Evolutionary conservation across 2,888 invertebrate genomes (phyloP), one percentile per base, ranked within the genome.

Genomic region (Phlogophora meticulosa): DNA sequence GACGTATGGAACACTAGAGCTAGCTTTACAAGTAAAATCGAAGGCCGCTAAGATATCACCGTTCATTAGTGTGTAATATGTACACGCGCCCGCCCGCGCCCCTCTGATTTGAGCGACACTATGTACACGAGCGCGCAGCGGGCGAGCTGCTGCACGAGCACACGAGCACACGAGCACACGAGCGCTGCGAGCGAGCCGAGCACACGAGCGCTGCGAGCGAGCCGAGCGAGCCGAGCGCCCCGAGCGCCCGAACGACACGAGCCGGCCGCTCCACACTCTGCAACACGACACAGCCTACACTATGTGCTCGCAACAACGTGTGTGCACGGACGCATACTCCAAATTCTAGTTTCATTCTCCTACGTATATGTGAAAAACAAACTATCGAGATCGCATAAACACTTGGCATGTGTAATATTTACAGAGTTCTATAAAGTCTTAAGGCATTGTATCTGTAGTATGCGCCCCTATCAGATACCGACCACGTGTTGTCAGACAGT

Each of bases 1-100:
- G 87, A 87, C 87, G 83, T 85, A 85, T 83, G 87, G 88, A 85
- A 90, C 89, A 90, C 92, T 94, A 94, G 88, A 92, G 88, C 94
- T 94, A 95, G 92, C 94, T 94, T 94, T 94, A 95, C 94, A 94
- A 94, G 93, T 94, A 91, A 92, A 93, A 94, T 95, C 93, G 92
- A 95, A 95, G 95, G 95, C 95, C 95, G 95, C 95, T 95, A 95
- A 92, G 90, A 93, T 95, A 95, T 95, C 95, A 95, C 95, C 92
- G 92, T 94, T 94, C 92, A 93, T 93, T 94, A 94, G 89, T 87
- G 88, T 86, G 86, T 92, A 92, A 89, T 94, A 93, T 94, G 88
- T 94, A 94, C 93, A 94, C 43, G 71, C 83, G 80, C 82, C 72
- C 85, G 83, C 86, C 83, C 84, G 85, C 85, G 81, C 84, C 82